Evolutionary conservation across 2,888 invertebrate species (phyloP).

Genomic region (Tuberolachnus salignus): DNA sequence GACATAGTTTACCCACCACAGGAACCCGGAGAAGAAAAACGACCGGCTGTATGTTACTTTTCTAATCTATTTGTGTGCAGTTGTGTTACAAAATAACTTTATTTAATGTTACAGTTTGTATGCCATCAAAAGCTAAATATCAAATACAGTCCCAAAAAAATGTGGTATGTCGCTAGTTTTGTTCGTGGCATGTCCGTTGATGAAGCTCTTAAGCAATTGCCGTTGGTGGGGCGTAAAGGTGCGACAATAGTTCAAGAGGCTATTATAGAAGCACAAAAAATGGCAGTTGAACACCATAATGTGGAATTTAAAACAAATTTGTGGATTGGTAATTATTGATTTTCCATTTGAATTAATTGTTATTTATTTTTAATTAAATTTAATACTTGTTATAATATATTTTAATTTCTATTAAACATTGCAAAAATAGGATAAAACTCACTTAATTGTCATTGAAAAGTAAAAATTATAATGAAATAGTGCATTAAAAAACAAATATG

Average conservation of each 20-base stretch:
- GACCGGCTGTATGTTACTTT: conserved; percentile 77
- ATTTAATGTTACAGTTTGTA: conserved; percentile 73
- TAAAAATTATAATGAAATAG: too few relatives aligned
- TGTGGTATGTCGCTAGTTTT: conserved; percentile 89
- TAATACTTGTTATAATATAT: not conserved
- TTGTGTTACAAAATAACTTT: conserved; percentile 14
- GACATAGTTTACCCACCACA: conserved; percentile 82
- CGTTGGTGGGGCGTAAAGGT: conserved; percentile 81
- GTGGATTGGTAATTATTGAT: conserved; percentile 78
- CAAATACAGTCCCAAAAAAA: conserved; percentile 88
- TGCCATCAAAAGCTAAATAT: conserved; percentile 84
- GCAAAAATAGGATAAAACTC: not conserved
- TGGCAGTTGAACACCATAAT: conserved; percentile 86
- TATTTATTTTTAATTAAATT: not conserved
- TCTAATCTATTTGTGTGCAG: not conserved
- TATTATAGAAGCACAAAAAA: conserved; percentile 85
- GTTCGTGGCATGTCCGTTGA: conserved; percentile 92
- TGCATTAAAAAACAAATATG: too few relatives aligned
- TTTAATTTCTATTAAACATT: not conserved
- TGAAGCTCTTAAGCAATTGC: conserved; percentile 90
- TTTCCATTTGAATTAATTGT: not conserved
- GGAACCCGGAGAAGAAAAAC: conserved; percentile 71
- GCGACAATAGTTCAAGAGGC: conserved; percentile 75
- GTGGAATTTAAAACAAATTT: conserved; percentile 94
- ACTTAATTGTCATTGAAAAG: not conserved